A percentile compares a stretch with the other conserved stretches of the same genome.
phyloP scores from a whole-genome alignment of 2,113 vertebrate species.

The Camarhynchus parvulus region DNA sequence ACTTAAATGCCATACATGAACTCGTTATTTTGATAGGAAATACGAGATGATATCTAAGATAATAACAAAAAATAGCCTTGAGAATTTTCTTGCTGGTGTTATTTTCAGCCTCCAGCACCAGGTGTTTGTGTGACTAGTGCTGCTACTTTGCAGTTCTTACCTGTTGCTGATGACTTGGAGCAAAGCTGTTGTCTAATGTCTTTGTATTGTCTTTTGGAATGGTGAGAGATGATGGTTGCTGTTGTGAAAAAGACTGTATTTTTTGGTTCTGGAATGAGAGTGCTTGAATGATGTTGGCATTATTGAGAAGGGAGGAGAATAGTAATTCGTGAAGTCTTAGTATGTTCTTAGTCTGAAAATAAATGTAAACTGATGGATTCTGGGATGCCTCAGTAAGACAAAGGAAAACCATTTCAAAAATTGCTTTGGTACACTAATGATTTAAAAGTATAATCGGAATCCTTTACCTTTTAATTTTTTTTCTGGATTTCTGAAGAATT shows the following conservation, averaged over 20 bases:
- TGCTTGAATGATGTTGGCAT: background rate
- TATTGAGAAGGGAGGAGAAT: background rate
- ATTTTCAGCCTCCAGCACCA: background rate
- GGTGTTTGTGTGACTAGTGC: background rate
- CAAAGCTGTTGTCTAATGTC: background rate
- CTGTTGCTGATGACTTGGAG: background rate
- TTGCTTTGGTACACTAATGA: background rate
- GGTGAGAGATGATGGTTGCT: background rate
- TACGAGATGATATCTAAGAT: background rate
- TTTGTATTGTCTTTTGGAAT: background rate
- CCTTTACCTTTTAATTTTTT: background rate
- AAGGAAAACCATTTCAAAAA: background rate
- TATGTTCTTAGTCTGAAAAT: background rate
- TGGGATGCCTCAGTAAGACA: background rate
- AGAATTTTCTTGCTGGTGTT: background rate
- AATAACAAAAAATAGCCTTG: background rate
- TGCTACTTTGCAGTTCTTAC: background rate
- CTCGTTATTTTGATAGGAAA: background rate
- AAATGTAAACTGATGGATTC: background rate
- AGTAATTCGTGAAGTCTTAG: background rate
- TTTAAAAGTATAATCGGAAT: background rate
- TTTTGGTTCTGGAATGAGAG: background rate
- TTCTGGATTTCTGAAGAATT: background rate
- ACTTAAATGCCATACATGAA: background rate
- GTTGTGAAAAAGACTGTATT: background rate